Evolutionary conservation across 2,113 vertebrate species (phyloP).

Genomic region (Nothocercus julius): DNA sequence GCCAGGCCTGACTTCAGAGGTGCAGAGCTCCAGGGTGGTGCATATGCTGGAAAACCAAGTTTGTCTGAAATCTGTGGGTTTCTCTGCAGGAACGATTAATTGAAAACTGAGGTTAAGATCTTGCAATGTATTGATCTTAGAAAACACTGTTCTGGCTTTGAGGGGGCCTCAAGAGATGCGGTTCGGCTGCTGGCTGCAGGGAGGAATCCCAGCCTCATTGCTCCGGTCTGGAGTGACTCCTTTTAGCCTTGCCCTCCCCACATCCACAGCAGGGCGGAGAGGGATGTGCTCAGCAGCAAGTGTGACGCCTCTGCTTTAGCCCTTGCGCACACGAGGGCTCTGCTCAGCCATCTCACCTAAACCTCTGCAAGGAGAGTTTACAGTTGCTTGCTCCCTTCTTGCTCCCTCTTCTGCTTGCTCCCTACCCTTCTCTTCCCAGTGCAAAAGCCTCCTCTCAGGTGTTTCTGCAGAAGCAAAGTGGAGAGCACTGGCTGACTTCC

Average conservation of each 20-base stretch:
- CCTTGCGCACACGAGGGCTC: background rate
- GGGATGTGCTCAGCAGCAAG: background rate
- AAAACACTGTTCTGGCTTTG: background rate
- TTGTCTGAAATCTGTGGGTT: background rate
- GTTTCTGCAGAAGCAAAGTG: background rate
- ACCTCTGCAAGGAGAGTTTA: background rate
- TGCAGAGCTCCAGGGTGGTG: rapidly evolving
- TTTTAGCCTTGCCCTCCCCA: background rate
- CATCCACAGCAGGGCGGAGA: background rate
- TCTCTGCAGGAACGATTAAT: background rate
- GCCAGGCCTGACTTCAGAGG: background rate
- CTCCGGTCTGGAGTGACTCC: background rate
- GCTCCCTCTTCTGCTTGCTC: too few relatives aligned
- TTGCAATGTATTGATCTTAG: background rate
- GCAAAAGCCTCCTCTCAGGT: background rate
- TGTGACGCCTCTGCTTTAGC: background rate
- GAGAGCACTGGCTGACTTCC: background rate
- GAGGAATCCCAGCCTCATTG: background rate
- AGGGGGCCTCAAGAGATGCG: rapidly evolving
- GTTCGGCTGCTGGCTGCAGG: background rate
- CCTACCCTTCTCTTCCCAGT: background rate
- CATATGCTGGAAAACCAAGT: background rate
- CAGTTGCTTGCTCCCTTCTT: background rate
- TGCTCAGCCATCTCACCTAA: background rate
- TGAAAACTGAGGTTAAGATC: background rate